phyloP scores from a whole-genome alignment of 2,797 vertebrate genomes.

The Chrysocyon brachyurus region DNA sequence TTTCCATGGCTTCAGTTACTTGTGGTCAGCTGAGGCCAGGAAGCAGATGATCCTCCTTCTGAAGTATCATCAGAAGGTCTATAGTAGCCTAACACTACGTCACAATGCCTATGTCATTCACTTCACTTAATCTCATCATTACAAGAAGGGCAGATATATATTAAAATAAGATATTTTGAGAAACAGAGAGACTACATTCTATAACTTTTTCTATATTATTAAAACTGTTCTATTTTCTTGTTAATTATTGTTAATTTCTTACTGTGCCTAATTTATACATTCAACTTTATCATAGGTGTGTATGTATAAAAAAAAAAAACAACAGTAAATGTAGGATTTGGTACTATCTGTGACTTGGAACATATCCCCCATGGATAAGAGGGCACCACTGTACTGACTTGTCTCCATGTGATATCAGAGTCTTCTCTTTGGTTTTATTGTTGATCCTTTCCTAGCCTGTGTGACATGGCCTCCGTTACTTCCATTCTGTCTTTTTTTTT shows the following conservation, averaged over 20 bases:
- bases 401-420: rapidly evolving
- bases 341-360: background rate
- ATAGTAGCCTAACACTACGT: background rate
- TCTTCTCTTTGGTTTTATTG: background rate
- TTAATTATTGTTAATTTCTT: background rate
- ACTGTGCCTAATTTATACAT: background rate
- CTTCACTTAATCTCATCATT: background rate
- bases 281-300: background rate
- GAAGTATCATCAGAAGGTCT: background rate
- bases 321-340: background rate
- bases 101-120: background rate
- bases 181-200: background rate
- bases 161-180: background rate
- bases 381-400: background rate
- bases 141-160: background rate
- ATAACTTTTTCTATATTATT: background rate
- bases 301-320: background rate
- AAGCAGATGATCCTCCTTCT: background rate
- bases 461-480: background rate
- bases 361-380: background rate
- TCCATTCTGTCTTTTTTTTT: background rate
- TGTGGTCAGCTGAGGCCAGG: background rate
- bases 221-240: background rate
- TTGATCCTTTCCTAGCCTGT: background rate
- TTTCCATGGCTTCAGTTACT: background rate